Evolutionary conservation across 2,888 invertebrate species (phyloP).

Genomic region (Synergus japonicus): DNA sequence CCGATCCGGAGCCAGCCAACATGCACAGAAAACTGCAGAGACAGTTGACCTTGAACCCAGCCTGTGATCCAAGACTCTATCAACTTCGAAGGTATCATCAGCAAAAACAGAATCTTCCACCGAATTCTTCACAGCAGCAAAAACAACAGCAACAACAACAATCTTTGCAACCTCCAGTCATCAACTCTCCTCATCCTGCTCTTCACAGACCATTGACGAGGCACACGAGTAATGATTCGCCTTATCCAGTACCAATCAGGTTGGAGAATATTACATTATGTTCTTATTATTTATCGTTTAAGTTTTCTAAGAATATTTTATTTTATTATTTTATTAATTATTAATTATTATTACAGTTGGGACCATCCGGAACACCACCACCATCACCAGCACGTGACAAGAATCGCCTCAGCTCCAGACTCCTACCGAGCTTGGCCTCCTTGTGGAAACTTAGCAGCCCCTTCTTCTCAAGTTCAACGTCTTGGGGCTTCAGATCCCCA

Average conservation of each 20-base stretch:
- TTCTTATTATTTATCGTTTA: neutral
- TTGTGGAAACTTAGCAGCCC: slow-evolving; percentile 67
- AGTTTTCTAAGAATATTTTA: too few species aligned
- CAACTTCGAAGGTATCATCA: slow-evolving; percentile 75
- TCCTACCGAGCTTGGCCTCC: slow-evolving; percentile 80
- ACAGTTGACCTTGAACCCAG: slow-evolving; percentile 90
- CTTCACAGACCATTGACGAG: slow-evolving; percentile 69
- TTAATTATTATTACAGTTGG: slow-evolving; percentile 63
- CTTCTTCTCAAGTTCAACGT: slow-evolving; percentile 67
- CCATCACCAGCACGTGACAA: slow-evolving; percentile 81
- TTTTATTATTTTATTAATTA: too few species aligned
- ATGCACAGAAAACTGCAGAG: slow-evolving; percentile 88
- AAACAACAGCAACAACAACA: slow-evolving; percentile 64
- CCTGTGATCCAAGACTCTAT: slow-evolving; percentile 85
- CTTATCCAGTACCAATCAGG: slow-evolving; percentile 67
- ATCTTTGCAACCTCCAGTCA: slow-evolving; percentile 55
- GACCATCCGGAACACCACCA: slow-evolving; percentile 62
- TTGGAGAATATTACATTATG: slow-evolving; percentile 46
- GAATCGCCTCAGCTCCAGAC: slow-evolving; percentile 87
- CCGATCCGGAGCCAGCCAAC: slow-evolving; percentile 78
- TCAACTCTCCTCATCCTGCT: slow-evolving; percentile 61
- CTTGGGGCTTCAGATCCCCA: slow-evolving; percentile 82
- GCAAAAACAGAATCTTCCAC: slow-evolving; percentile 63
- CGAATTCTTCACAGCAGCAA: slow-evolving; percentile 53
- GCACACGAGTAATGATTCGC: slow-evolving; percentile 70